phyloP scores from a whole-genome alignment of 2,888 invertebrate species.

The Phengaris arion region DNA sequence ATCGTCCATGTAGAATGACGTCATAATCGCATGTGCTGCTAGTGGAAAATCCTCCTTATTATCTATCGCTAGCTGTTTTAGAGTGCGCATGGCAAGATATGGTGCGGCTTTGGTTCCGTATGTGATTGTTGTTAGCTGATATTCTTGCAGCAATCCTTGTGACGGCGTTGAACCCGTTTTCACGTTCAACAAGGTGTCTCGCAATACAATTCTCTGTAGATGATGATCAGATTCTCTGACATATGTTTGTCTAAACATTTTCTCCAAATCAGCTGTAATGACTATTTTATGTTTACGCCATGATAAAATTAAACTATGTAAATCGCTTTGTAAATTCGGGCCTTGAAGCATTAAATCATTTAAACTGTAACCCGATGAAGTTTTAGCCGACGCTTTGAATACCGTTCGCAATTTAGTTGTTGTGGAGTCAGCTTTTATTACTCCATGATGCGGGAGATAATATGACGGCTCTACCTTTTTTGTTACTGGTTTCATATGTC shows the following conservation, averaged over 20 bases:
- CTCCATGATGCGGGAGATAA: too few species aligned
- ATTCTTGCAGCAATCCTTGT: neutral
- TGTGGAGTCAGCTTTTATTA: too few species aligned
- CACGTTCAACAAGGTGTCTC: neutral
- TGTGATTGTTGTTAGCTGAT: slow-evolving; percentile 17
- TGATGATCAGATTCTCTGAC: slow-evolving; percentile 5
- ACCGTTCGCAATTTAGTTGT: too few species aligned
- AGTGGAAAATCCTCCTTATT: slow-evolving; percentile 11
- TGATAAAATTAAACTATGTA: neutral
- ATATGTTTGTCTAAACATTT: slow-evolving; percentile 4
- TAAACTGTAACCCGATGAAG: too few species aligned
- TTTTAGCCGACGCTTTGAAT: too few species aligned
- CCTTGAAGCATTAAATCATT: too few species aligned
- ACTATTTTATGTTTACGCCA: slow-evolving; percentile 8
- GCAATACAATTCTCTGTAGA: slow-evolving; percentile 15
- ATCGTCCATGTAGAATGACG: slow-evolving; percentile 25
- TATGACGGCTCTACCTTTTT: too few species aligned
- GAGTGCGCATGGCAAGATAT: neutral
- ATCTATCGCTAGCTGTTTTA: neutral
- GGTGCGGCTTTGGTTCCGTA: slow-evolving; percentile 9
- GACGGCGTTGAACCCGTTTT: neutral
- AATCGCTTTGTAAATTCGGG: neutral
- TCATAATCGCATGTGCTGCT: slow-evolving; percentile 10
- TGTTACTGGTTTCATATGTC: slow-evolving; percentile 2
- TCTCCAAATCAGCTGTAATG: slow-evolving; percentile 8